Base-by-base conservation (phyloP, 2,888 invertebrate species). In the Leptopilina syphax region DNA sequence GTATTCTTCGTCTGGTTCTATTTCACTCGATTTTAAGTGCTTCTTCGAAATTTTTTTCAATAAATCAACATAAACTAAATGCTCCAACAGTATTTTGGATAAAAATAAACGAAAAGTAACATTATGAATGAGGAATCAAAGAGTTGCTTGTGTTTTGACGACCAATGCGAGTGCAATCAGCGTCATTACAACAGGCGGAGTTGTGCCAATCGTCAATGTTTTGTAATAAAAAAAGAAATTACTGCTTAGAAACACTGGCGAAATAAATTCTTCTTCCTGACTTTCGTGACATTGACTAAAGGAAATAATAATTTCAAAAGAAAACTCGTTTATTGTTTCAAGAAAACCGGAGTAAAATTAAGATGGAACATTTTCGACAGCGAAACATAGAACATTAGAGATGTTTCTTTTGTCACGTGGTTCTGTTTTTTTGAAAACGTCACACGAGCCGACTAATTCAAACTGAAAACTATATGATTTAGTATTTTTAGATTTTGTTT, bases 131-230 rank as follows among this genome's bases (percentile, higher is more conserved):
- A 34, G 10, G 10, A 73, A 73, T 57, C 13, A n/a, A n/a, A 41
- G 34, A 18, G 57, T 73, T 41, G n/a, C 34, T 34, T 57, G 57
- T 54, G 41, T 73, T 73, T 57, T 41, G 5, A 57, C 18, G 27
- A 60, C 57, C 57, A 73, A 73, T 73, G 57, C 73, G 27, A 57
- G 54, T 73, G 70, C 54, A 73, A 73, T 57, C 57, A 34, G 18
- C 70, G 34, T 70, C n/a, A 50, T 70, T 54, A 27, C 70, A 27
- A 60, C 60, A 73, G 57, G 1, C 54, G 12, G 34, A 57, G 13
- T 57, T 41, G 34, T 13, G 2, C n/a, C n/a, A 34, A 6, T 50
- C 7, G 18, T n/a, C n/a, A 60, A 50, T 54, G 34, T 70, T 18
- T 27, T 27, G 24, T 57, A 70, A 70, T 50, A 27, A 18, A 65